Evolutionary conservation across 2,113 vertebrate species (phyloP).

Genomic region (Chitala chitala): DNA sequence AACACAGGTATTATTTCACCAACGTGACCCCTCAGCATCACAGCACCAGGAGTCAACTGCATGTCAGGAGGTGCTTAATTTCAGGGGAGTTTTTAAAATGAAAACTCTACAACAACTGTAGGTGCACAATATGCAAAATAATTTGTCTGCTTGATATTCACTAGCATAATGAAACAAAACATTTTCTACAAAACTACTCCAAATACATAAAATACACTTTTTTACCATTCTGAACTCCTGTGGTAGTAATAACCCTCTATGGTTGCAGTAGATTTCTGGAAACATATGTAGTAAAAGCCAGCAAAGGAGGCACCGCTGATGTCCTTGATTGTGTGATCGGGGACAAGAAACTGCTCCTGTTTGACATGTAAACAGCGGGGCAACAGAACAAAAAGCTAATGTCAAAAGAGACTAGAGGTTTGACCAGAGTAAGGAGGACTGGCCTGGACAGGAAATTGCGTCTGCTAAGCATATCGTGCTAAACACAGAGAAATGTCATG

Average conservation of each 20-base stretch:
- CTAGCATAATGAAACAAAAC: not conserved
- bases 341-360: constrained; percentile 96
- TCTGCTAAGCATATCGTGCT: too few species aligned
- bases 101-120: not conserved
- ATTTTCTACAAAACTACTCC: not conserved
- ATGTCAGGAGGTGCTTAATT: too few species aligned
- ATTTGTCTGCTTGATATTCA: not conserved
- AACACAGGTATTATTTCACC: too few species aligned
- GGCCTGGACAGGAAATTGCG: too few species aligned
- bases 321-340: constrained; percentile 98
- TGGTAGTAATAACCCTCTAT: constrained; percentile 99
- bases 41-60: too few species aligned
- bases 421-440: too few species aligned
- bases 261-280: constrained; percentile 95
- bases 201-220: not conserved
- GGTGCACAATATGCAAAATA: not conserved
- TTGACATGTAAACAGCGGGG: not conserved
- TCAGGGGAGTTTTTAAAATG: too few species aligned
- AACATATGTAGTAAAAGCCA: constrained; percentile 99
- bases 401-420: not conserved
- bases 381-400: not conserved
- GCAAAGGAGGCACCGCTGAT: constrained; percentile 97
- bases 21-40: too few species aligned
- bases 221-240: constrained; percentile 94
- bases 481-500: too few species aligned